These are phyloP conservation scores for Pseudopipra pipra DNA, from an alignment of 2,113 vertebrate species.

Conservation along the genomic window DNA sequence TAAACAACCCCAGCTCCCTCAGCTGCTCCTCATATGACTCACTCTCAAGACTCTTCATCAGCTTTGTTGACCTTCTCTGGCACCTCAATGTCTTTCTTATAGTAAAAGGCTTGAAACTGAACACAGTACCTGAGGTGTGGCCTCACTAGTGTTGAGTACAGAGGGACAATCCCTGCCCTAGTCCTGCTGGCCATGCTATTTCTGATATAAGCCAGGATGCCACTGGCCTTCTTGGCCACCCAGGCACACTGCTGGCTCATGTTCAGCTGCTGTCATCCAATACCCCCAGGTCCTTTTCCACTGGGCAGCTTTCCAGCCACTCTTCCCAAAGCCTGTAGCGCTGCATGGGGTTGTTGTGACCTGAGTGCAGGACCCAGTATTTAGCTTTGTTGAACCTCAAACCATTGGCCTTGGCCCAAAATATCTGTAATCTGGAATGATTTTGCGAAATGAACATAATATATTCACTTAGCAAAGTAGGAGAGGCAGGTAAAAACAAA, in stretches of 20 bases:
- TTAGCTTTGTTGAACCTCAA: not conserved
- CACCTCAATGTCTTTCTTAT: not conserved
- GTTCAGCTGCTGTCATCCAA: not conserved
- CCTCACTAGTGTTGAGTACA: accelerated
- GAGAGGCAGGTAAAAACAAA: not conserved
- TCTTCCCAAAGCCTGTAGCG: not conserved
- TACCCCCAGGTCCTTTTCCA: not conserved
- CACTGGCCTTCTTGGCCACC: not conserved
- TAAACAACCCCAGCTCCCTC: not conserved
- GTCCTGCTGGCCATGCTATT: not conserved
- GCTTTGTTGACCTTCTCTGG: not conserved
- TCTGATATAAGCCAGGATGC: not conserved
- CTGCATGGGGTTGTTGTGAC: not conserved
- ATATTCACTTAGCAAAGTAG: not conserved
- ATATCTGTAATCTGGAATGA: not conserved
- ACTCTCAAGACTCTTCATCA: not conserved
- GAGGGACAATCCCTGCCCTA: accelerated
- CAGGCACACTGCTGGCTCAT: not conserved
- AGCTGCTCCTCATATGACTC: not conserved
- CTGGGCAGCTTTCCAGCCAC: not conserved
- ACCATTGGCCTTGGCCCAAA: not conserved
- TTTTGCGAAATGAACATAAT: not conserved
- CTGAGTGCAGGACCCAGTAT: accelerated
- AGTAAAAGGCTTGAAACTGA: not conserved
- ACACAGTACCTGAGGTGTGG: not conserved